Conservation (phyloP, 2,888 invertebrate genomes). For the Habrosyne pyritoides region DNA sequence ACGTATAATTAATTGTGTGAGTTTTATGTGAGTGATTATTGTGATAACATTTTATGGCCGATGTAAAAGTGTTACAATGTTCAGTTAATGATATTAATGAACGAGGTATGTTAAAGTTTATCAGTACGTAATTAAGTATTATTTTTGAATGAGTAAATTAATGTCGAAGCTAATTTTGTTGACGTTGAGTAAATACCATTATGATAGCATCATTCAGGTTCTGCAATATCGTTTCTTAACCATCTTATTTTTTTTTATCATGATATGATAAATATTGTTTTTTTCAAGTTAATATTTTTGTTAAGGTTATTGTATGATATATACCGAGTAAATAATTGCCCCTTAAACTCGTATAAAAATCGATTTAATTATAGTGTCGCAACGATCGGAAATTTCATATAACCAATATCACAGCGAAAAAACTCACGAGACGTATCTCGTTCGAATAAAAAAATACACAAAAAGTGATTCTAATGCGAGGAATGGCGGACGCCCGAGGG, state of each 20-base stretch:
- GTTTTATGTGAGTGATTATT: conserved; percentile 19
- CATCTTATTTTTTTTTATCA: neutral
- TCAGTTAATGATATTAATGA: conserved; percentile 15
- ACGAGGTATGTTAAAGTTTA: conserved; percentile 1
- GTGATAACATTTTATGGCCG: conserved; percentile 19
- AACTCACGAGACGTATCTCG: conserved; percentile 35
- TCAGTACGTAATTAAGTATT: neutral
- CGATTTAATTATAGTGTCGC: neutral
- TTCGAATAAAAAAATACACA: conserved; percentile 59
- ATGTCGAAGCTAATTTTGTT: neutral
- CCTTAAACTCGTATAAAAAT: neutral
- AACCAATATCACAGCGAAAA: conserved; percentile 28
- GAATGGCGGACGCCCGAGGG: conserved; percentile 68
- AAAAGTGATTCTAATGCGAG: conserved; percentile 68
- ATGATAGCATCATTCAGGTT: neutral
- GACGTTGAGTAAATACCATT: neutral
- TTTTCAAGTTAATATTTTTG: no score
- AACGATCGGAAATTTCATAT: neutral
- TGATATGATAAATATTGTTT: no score
- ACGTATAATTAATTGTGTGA: conserved; percentile 31
- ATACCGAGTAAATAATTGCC: neutral
- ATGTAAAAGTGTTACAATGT: conserved; percentile 14
- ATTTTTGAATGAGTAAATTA: neutral
- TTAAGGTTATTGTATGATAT: no score
- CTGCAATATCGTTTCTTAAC: neutral